Evolutionary conservation across 1,140 invertebrate species (phyloP).

Genomic region (Papilio helenus): DNA sequence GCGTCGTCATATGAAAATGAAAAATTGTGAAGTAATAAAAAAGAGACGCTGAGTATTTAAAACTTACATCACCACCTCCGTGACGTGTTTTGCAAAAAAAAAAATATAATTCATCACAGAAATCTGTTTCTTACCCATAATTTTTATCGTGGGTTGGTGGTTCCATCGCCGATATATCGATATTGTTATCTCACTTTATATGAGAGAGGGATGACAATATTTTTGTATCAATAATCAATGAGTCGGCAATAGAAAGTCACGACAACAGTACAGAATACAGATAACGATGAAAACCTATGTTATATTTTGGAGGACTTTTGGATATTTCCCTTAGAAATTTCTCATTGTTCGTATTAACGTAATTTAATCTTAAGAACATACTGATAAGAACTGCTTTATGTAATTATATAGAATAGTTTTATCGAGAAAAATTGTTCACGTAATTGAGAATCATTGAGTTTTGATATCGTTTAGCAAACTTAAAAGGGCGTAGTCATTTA

Average conservation of each 20-base stretch:
- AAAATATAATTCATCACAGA: too few species aligned
- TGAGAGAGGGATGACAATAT: too few species aligned
- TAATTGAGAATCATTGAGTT: slow-evolving; percentile 44
- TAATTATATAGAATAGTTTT: slow-evolving; percentile 17
- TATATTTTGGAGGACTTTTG: slow-evolving; percentile 65
- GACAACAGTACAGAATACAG: background rate
- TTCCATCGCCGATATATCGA: too few species aligned
- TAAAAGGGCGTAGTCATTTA: background rate
- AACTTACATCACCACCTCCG: too few species aligned
- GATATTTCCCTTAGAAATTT: slow-evolving; percentile 65
- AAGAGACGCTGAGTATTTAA: too few species aligned
- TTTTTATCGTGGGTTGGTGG: too few species aligned
- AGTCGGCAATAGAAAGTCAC: background rate
- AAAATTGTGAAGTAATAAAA: too few species aligned
- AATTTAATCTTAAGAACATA: slow-evolving; percentile 48
- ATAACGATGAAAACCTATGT: slow-evolving; percentile 51
- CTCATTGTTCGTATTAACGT: slow-evolving; percentile 52
- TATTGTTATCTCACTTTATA: too few species aligned
- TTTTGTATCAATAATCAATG: too few species aligned
- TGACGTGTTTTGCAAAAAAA: too few species aligned
- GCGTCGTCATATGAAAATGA: too few species aligned
- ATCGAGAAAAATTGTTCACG: slow-evolving; percentile 45
- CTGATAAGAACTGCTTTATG: slow-evolving; percentile 38
- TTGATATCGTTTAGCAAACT: background rate
- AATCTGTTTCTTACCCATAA: too few species aligned